Evolutionary conservation across 2,797 vertebrate genomes (phyloP), one percentile per base, ranked within the genome.

Genomic region (Girardinus metallicus): DNA sequence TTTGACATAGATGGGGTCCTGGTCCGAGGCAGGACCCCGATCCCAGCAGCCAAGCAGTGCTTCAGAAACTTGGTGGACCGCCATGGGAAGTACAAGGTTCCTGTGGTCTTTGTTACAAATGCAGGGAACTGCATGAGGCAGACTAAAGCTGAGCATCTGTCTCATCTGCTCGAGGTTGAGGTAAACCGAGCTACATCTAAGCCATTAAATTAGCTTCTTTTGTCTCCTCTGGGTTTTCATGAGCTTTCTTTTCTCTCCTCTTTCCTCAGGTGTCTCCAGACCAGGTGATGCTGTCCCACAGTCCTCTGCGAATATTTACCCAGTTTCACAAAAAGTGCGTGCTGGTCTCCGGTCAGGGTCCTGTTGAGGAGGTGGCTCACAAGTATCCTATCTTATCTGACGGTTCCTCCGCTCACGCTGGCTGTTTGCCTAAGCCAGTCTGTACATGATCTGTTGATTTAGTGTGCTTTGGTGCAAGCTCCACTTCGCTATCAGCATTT

Each of bases 1-100:
- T 97, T 99, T 79, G 98, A 99, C 87, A 98, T 99, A 0, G 98
- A 99, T 68, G 98, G 98, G 6, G 98, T 99, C 81, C 94, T 99
- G 86, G 96, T 99, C 13, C 96, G 98, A 44, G 98, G 98, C 85
- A 95, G 94, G 84, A 95, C 93, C 0, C 96, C 94, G 0, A 96
- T 99, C 83, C 98, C 98, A 1, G 97, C 95, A 0, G 98, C 98
- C 3, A 96, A 96, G 84, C 95, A 96, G 83, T 97, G 97, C 76
- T 98, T 99, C 90, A 95, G 74, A 87, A 95, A 91, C 87, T 93
- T 99, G 85, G 80, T 96, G 84, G 96, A 97, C 83, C 15, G 90
- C 43, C 76, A 93, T 5, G 97, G 98, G 43, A 95, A 94, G 82
- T 96, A 98, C 85, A 96, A 92, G 60, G 96, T 98, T 36, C 98